phyloP scores from a whole-genome alignment of 2,888 invertebrate genomes.

The Dicyrtomina minuta region DNA sequence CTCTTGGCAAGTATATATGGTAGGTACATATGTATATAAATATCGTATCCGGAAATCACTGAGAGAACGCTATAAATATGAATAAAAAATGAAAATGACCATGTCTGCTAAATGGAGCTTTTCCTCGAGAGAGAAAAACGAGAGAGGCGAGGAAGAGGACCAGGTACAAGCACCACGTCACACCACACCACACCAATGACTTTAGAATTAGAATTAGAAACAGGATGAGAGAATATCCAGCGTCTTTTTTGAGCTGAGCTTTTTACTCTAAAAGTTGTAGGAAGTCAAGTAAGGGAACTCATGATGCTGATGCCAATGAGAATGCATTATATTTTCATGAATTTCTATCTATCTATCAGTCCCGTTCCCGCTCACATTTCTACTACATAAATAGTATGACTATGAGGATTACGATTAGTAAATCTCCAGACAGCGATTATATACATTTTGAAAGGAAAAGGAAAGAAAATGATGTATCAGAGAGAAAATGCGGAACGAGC shows the following conservation, averaged over 20 bases:
- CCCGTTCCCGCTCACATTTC: no score
- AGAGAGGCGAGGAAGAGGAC: neutral
- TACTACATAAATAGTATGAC: no score
- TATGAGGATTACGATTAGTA: neutral
- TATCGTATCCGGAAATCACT: neutral
- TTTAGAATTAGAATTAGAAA: no score
- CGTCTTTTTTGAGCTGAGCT: neutral
- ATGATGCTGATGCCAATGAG: no score
- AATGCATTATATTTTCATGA: no score
- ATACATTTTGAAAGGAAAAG: neutral
- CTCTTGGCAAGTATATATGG: no score
- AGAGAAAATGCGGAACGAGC: neutral
- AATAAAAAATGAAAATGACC: conserved; percentile 8
- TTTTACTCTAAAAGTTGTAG: neutral
- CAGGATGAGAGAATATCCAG: no score
- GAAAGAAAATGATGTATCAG: neutral
- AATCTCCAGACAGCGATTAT: neutral
- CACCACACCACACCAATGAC: no score
- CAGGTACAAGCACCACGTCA: neutral
- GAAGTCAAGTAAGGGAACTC: no score
- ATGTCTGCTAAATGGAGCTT: no score
- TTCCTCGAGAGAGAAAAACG: no score
- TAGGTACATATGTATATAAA: neutral
- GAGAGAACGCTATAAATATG: neutral
- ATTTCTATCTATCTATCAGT: no score